Base-by-base conservation (phyloP, 2,888 invertebrate species). In the Drosophila hamatofila region DNA sequence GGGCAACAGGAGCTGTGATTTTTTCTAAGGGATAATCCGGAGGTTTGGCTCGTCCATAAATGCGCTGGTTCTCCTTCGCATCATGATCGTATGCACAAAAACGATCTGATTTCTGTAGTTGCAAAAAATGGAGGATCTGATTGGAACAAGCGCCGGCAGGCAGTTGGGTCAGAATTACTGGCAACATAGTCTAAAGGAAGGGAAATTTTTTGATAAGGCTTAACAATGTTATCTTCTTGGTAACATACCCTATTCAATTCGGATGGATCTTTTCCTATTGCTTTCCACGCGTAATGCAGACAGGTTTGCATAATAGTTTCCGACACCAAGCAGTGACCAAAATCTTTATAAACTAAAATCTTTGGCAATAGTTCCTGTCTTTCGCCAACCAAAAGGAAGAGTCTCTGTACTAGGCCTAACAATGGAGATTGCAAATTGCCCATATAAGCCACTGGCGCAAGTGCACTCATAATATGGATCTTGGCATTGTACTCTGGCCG, bases 101-200 rank as follows among this genome's bases (percentile, higher is more conserved):
- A 0, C 87, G 81, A 51, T 78, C 81, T 0, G 91, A 90, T 16
- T 72, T 73, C 0, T 91, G 68, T 4, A 92, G 86, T 85, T 95
- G 95, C 0, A 92, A 86, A 79, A 93, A 95, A 83, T 95, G 95
- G 1, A 92, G 63, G 0, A 94, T 48, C 77, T 95, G 94, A 69
- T 93, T 93, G 0, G 92, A 90, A 11, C 94, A 94, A 1, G 93
- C 92, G 4, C 95, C 95, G 2, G 94, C 94, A 0, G 96, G 96
- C 18, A 94, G 74, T 64, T 96, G 95, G 0, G 94, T 94, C 3
- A 95, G 79, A 35, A 96, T 93, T 0, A 94, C 93, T 0, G 95
- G 95, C 44, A 95, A 70, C 83, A 95, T 92, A 0, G 94, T 94
- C 92, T 96, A 0, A 54, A 42, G 27, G 1, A 0, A 8, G 11